A percentile compares a stretch with the other conserved stretches of the same genome.
phyloP scores from a whole-genome alignment of 2,797 vertebrate genomes.

The Sebastes kiyomatsui region DNA sequence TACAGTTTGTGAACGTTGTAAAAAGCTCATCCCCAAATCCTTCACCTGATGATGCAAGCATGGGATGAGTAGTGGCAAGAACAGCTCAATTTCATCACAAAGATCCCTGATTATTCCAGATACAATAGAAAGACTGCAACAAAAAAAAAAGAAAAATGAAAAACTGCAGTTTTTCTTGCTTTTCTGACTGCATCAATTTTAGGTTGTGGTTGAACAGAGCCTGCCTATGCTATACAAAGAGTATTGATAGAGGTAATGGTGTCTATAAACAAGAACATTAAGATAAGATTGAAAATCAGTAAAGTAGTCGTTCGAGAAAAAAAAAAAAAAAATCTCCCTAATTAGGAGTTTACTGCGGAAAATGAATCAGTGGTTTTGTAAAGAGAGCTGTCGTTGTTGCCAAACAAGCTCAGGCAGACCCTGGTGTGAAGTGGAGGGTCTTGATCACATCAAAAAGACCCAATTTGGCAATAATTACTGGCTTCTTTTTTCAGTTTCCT shows the following conservation, averaged over 20 bases:
- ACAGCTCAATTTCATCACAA: slow-evolving; percentile 1
- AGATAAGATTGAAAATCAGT: slow-evolving; percentile 18
- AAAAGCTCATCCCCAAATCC: slow-evolving; percentile 26
- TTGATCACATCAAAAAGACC: slow-evolving; percentile 1
- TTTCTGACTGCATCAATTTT: background rate
- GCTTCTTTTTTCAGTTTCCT: background rate
- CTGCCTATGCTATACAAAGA: background rate
- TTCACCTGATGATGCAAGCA: slow-evolving; percentile 37
- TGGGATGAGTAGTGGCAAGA: slow-evolving; percentile 5
- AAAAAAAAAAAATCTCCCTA: slow-evolving; percentile 4
- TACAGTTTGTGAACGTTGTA: background rate
- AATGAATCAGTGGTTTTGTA: slow-evolving; percentile 21
- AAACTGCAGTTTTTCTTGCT: too few species aligned
- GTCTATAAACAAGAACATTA: slow-evolving; percentile 17
- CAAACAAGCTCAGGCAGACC: background rate
- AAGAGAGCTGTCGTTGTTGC: background rate
- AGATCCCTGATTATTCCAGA: slow-evolving; percentile 11
- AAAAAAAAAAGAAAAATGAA: background rate
- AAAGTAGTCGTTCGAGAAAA: slow-evolving; percentile 28
- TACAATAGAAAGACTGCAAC: background rate
- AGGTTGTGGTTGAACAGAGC: background rate
- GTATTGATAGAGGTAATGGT: slow-evolving; percentile 23
- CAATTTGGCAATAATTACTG: background rate
- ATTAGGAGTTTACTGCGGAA: slow-evolving; percentile 10
- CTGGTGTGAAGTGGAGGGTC: background rate